Evolutionary conservation across 1,140 invertebrate species (phyloP).

Genomic region (Tetramorium parvispinum): DNA sequence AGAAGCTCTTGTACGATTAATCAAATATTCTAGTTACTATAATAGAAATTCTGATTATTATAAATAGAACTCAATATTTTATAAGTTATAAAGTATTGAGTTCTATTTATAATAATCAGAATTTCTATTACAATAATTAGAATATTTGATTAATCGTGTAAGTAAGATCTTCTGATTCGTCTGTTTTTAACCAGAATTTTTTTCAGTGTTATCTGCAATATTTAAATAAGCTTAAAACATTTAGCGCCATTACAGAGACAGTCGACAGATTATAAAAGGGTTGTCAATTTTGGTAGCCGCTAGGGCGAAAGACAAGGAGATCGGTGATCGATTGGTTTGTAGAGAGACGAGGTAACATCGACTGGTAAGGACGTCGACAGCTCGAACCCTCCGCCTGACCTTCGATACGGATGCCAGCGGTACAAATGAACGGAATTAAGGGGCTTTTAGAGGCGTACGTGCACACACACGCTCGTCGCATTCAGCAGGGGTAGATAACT

Average conservation of each 20-base stretch:
- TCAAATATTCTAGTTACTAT: too few relatives aligned
- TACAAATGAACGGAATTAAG: slow-evolving; percentile 81
- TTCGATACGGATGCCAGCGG: slow-evolving; percentile 74
- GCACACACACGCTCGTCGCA: slow-evolving; percentile 52
- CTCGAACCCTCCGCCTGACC: slow-evolving; percentile 69
- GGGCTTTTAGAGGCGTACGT: slow-evolving; percentile 76
- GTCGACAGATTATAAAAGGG: slow-evolving; percentile 16
- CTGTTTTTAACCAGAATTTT: too few relatives aligned
- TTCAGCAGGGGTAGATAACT: slow-evolving; percentile 80
- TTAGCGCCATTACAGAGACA: background rate
- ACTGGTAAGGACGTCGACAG: slow-evolving; percentile 64
- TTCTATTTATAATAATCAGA: too few relatives aligned
- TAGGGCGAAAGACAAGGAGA: slow-evolving; percentile 17
- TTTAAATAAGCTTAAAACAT: background rate
- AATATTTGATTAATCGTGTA: too few relatives aligned
- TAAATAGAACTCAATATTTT: too few relatives aligned
- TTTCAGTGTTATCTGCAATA: background rate
- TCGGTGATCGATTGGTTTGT: slow-evolving; percentile 64
- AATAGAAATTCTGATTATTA: too few relatives aligned
- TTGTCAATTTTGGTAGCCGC: background rate
- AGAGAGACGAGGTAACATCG: slow-evolving; percentile 27
- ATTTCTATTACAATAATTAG: too few relatives aligned
- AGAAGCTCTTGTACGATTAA: too few relatives aligned
- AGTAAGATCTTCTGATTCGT: too few relatives aligned
- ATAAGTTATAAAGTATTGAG: too few relatives aligned